A percentile compares a stretch with the other conserved stretches of the same genome.
Conservation (phyloP, 2,888 invertebrate species). For the Brassicogethes aeneus region DNA sequence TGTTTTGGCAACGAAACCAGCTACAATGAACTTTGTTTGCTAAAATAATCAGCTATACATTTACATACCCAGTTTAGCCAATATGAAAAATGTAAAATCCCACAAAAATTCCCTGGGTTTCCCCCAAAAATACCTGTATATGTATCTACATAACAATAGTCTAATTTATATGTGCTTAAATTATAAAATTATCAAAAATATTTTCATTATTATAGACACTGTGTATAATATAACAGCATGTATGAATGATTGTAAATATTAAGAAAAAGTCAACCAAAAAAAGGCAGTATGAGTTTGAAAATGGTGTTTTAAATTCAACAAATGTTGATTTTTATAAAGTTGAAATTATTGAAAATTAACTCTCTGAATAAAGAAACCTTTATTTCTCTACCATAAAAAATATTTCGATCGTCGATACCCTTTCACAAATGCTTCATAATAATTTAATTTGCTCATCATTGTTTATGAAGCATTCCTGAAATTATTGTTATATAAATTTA, state of each 20-base stretch:
- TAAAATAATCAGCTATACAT: conserved; percentile 15
- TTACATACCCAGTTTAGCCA: neutral
- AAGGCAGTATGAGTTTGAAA: conserved; percentile 28
- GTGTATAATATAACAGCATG: conserved; percentile 28
- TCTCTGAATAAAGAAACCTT: conserved; percentile 17
- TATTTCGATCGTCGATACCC: conserved; percentile 22
- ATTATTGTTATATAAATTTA: conserved; percentile 13
- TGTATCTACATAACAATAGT: conserved; percentile 26
- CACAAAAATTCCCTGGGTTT: conserved; percentile 10
- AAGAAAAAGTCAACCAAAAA: too few relatives aligned
- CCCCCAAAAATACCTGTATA: conserved; percentile 16
- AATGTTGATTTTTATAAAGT: conserved; percentile 28
- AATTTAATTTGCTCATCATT: too few relatives aligned
- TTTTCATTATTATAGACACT: conserved; percentile 39
- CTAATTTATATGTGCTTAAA: conserved; percentile 37
- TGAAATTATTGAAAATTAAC: conserved; percentile 17
- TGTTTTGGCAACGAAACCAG: conserved; percentile 36
- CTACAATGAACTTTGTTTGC: conserved; percentile 31
- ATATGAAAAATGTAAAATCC: conserved; percentile 6
- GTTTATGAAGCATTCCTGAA: conserved; percentile 18
- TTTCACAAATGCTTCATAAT: conserved; percentile 13
- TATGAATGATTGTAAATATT: conserved; percentile 27
- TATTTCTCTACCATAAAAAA: conserved; percentile 24
- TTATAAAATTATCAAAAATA: conserved; percentile 36
- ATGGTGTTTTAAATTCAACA: conserved; percentile 25